Evolutionary conservation across 2,888 invertebrate genomes (phyloP).

Genomic region (Hoplodrina blanda): DNA sequence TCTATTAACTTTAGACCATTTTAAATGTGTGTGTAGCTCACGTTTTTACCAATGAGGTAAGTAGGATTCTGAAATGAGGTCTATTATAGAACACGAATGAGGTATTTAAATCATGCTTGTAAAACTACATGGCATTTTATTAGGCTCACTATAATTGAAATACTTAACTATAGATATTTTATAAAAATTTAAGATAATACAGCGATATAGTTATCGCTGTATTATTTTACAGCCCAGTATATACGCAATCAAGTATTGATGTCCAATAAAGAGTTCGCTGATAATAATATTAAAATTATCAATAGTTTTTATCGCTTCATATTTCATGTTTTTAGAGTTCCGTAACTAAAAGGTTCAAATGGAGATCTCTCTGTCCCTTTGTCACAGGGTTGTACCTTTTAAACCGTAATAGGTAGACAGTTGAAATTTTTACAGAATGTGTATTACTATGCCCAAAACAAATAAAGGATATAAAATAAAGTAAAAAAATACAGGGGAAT

Average conservation of each 20-base stretch:
- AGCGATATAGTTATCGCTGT: too few relatives aligned
- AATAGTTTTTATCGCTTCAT: conserved; percentile 2
- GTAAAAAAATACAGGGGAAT: too few relatives aligned
- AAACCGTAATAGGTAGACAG: too few relatives aligned
- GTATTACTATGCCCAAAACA: too few relatives aligned
- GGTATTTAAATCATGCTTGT: conserved; percentile 17
- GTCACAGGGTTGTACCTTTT: too few relatives aligned
- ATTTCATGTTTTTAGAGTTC: conserved; percentile 1
- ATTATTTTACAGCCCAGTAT: conserved; percentile 7
- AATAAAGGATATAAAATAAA: too few relatives aligned
- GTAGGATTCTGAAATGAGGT: conserved; percentile 34
- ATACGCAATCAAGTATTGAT: not conserved
- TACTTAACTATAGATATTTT: too few relatives aligned
- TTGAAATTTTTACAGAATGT: too few relatives aligned
- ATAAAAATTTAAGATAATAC: too few relatives aligned
- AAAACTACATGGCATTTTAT: not conserved
- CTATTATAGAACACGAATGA: conserved; percentile 1
- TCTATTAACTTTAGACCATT: conserved; percentile 19
- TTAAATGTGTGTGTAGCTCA: conserved; percentile 27
- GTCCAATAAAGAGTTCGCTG: conserved; percentile 6
- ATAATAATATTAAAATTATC: conserved; percentile 13
- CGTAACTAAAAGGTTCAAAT: too few relatives aligned
- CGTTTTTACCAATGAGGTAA: conserved; percentile 29
- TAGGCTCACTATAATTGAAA: conserved; percentile 1
- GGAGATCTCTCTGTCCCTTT: too few relatives aligned